Evolutionary conservation across 2,113 vertebrate species (phyloP).

Genomic region (Geococcyx californianus): DNA sequence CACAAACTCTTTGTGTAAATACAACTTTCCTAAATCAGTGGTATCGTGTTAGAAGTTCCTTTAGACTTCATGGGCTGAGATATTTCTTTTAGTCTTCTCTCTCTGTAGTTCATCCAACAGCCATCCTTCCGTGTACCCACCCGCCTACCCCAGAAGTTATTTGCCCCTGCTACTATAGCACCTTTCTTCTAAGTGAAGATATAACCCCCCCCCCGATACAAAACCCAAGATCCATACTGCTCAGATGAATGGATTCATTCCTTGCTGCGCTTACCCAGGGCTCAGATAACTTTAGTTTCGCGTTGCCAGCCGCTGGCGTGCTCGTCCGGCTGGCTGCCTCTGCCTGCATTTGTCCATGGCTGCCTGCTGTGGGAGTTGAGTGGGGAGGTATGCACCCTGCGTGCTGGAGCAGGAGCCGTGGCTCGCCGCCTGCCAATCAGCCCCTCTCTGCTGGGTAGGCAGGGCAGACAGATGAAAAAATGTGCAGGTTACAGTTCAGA

Average conservation of each 20-base stretch:
- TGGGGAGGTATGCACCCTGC: constrained; percentile 34
- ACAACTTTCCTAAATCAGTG: background rate
- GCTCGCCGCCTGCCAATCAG: constrained; percentile 56
- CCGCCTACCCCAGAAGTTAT: background rate
- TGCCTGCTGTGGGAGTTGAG: background rate
- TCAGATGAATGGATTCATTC: background rate
- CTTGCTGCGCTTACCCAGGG: background rate
- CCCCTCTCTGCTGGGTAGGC: constrained; percentile 61
- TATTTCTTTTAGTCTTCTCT: background rate
- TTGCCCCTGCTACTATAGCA: background rate
- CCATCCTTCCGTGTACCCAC: background rate
- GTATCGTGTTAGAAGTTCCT: constrained; percentile 8
- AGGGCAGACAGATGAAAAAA: constrained; percentile 39
- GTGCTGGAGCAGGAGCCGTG: constrained; percentile 58
- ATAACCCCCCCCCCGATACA: background rate
- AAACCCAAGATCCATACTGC: background rate
- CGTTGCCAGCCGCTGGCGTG: background rate
- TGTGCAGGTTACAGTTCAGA: constrained; percentile 67
- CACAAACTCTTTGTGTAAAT: background rate
- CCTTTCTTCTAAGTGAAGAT: background rate
- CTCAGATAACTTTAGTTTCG: background rate
- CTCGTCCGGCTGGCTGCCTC: background rate
- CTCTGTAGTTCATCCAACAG: background rate
- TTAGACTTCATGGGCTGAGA: background rate
- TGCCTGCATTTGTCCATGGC: background rate